phyloP scores from a whole-genome alignment of 2,113 vertebrate genomes.

The Xiphophorus couchianus region DNA sequence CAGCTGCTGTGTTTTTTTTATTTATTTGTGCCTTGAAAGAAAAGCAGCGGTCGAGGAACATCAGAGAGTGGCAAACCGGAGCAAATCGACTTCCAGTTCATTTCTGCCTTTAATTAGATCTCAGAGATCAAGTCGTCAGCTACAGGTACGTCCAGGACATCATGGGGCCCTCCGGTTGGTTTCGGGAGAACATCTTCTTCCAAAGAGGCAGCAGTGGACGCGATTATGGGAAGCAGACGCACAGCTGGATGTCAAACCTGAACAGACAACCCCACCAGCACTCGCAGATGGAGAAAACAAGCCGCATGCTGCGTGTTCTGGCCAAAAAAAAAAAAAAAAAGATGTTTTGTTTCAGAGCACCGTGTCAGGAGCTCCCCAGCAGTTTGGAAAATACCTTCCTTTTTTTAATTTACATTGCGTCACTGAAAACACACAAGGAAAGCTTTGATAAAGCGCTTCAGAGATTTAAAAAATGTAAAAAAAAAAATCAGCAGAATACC shows the following conservation, averaged over 20 bases:
- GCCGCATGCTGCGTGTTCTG: not conserved
- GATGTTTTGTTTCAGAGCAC: not conserved
- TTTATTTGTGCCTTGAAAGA: not conserved
- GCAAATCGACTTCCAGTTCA: not conserved
- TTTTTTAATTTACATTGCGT: not conserved
- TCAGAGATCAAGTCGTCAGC: constrained; percentile 22
- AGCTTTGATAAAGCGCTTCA: not conserved
- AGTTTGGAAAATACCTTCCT: not conserved
- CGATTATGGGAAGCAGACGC: not conserved
- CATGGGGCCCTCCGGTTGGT: not conserved
- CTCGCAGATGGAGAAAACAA: constrained; percentile 1
- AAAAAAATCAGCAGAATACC: not conserved
- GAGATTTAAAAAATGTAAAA: not conserved
- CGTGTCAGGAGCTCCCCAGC: not conserved
- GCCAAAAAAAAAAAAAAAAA: not conserved
- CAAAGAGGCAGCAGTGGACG: not conserved
- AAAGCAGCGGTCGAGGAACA: not conserved
- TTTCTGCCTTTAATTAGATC: constrained; percentile 28
- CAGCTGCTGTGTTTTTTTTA: constrained; percentile 31
- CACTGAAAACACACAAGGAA: not conserved
- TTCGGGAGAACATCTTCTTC: not conserved
- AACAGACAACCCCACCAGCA: not conserved
- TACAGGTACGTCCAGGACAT: not conserved
- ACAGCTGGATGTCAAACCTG: not conserved
- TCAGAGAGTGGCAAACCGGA: constrained; percentile 6